These are phyloP conservation scores for Microctonus brassicae DNA, from an alignment of 2,888 invertebrate species.

Conservation along the genomic window DNA sequence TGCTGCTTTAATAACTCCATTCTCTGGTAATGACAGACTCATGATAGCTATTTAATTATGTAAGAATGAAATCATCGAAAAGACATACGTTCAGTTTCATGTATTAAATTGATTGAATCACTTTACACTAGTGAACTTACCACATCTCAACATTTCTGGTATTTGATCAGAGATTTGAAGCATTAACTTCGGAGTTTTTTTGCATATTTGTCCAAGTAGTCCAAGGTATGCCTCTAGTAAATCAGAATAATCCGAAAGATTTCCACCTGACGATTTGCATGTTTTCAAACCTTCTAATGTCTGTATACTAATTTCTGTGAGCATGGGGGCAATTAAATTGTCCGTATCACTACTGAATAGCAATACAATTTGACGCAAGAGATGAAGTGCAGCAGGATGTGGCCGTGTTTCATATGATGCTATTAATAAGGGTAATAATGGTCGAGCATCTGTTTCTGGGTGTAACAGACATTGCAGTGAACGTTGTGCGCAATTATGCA, in stretches of 20 bases:
- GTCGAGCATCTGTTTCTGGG: slow-evolving; percentile 58
- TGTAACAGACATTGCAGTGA: slow-evolving; percentile 59
- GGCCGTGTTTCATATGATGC: slow-evolving; percentile 68
- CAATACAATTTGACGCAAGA: slow-evolving; percentile 68
- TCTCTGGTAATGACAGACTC: slow-evolving; percentile 75
- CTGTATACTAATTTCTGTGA: slow-evolving; percentile 59
- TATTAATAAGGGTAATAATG: slow-evolving; percentile 54
- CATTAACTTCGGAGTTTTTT: slow-evolving; percentile 73
- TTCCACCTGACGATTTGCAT: slow-evolving; percentile 60
- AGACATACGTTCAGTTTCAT: no score
- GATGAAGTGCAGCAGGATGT: slow-evolving; percentile 68
- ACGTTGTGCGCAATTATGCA: slow-evolving; percentile 61
- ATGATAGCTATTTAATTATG: slow-evolving; percentile 70
- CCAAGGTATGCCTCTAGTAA: slow-evolving; percentile 80
- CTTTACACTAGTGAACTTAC: slow-evolving; percentile 46
- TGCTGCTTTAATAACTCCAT: slow-evolving; percentile 74
- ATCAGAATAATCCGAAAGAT: slow-evolving; percentile 76
- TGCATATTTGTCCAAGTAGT: slow-evolving; percentile 76
- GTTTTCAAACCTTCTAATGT: slow-evolving; percentile 60
- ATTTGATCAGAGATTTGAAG: slow-evolving; percentile 66
- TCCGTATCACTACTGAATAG: slow-evolving; percentile 69
- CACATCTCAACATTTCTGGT: slow-evolving; percentile 68
- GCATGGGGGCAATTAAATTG: slow-evolving; percentile 54
- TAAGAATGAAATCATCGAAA: background rate
- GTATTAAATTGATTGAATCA: no score